These are phyloP conservation scores for Sialis fuliginosa DNA, from an alignment of 2,888 invertebrate genomes.

Conservation along the genomic window DNA sequence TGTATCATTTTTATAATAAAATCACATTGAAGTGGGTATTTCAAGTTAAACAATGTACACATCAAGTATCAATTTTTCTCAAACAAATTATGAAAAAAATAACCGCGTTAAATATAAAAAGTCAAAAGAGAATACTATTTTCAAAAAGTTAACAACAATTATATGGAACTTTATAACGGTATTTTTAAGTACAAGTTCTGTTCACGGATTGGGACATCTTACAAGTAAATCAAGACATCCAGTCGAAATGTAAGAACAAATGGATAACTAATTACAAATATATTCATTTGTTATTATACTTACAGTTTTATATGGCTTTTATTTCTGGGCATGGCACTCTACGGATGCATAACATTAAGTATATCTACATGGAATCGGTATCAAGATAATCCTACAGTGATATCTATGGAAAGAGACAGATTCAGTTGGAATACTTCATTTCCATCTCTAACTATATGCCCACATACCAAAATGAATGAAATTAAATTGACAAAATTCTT, in stretches of 20 bases:
- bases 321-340: constrained; percentile 32
- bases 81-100: too few species aligned
- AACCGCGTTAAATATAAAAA: too few species aligned
- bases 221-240: constrained; percentile 27
- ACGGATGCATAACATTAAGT: constrained; percentile 36
- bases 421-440: constrained; percentile 55
- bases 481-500: constrained; percentile 33
- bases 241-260: constrained; percentile 27
- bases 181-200: constrained; percentile 31
- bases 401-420: constrained; percentile 56
- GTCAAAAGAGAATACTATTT: too few species aligned
- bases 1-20: too few species aligned
- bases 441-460: constrained; percentile 50
- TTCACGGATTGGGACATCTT: constrained; percentile 35
- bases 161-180: constrained; percentile 19
- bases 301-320: constrained; percentile 36
- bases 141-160: too few species aligned
- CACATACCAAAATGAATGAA: constrained; percentile 34
- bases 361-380: constrained; percentile 43
- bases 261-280: background rate
- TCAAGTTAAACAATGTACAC: too few species aligned
- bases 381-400: constrained; percentile 50
- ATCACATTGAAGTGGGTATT: too few species aligned
- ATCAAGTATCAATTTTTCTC: too few species aligned
- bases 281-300: background rate